Evolutionary conservation across 2,888 invertebrate species (phyloP).

Genomic region (Parnassius smintheus): DNA sequence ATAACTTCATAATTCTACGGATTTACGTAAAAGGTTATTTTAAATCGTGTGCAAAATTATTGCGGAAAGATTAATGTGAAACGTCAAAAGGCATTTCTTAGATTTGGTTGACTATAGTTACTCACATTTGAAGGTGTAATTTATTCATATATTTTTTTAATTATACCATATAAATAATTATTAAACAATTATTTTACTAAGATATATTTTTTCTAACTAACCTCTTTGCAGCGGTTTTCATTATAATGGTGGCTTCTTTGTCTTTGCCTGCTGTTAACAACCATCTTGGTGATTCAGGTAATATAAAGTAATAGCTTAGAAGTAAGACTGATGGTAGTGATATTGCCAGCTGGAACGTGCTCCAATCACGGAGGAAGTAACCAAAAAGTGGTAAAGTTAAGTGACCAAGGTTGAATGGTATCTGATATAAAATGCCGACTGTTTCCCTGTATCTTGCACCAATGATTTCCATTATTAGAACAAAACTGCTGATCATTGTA

Average conservation of each 20-base stretch:
- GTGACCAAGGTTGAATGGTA: conserved; percentile 87
- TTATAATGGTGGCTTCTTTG: conserved; percentile 83
- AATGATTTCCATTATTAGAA: conserved; percentile 85
- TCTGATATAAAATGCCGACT: conserved; percentile 85
- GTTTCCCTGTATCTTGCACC: conserved; percentile 83
- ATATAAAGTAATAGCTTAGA: conserved; percentile 85
- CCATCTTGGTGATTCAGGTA: conserved; percentile 93
- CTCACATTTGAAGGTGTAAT: too few species aligned
- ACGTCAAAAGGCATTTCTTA: too few species aligned
- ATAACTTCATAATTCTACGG: too few species aligned
- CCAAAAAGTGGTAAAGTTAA: conserved; percentile 83
- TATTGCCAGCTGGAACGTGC: conserved; percentile 84
- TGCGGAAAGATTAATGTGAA: too few species aligned
- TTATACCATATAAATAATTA: neutral
- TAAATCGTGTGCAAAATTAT: too few species aligned
- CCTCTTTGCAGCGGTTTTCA: conserved; percentile 84
- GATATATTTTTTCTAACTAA: conserved; percentile 34
- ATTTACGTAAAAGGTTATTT: too few species aligned
- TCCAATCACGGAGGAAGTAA: conserved; percentile 85
- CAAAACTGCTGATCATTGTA: conserved; percentile 90
- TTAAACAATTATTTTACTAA: neutral
- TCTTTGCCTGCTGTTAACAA: conserved; percentile 85
- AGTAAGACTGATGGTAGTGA: conserved; percentile 83
- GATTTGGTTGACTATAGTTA: too few species aligned
- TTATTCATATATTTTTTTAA: too few species aligned